phyloP scores from a whole-genome alignment of 2,888 invertebrate genomes.

The Monopis laevigella region DNA sequence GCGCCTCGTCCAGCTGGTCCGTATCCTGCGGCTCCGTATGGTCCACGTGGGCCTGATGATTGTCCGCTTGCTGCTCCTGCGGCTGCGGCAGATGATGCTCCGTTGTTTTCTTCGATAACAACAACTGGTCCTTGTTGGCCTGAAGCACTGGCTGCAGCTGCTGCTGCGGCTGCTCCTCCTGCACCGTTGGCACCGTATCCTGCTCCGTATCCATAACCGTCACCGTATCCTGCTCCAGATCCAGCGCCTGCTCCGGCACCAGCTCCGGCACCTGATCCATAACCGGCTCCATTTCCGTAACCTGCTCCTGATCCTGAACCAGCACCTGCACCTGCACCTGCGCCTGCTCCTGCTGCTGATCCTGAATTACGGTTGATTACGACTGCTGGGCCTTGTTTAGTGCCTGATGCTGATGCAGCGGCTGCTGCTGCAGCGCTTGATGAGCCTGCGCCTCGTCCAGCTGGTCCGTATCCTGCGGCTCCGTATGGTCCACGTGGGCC shows the following conservation, averaged over 20 bases:
- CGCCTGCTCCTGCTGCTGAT: background rate
- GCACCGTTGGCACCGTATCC: background rate
- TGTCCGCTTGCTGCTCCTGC: background rate
- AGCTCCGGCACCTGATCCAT: background rate
- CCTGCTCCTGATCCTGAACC: background rate
- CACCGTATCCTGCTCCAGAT: background rate
- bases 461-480: background rate
- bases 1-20: background rate
- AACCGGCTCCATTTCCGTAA: background rate
- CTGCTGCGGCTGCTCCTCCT: background rate
- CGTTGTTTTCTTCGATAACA: background rate
- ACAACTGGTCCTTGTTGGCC: background rate
- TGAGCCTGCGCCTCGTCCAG: background rate
- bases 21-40: background rate
- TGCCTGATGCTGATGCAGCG: background rate
- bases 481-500: background rate
- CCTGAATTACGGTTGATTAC: background rate
- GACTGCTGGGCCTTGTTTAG: background rate
- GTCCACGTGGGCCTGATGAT: background rate
- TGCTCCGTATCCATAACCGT: background rate
- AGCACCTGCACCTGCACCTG: background rate
- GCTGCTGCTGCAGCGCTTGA: background rate
- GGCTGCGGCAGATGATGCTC: constrained; percentile 15
- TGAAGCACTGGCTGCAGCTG: constrained; percentile 12
- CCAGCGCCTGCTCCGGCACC: background rate